Evolutionary conservation across 1,140 invertebrate species (phyloP), one percentile per base, ranked within the genome.

Genomic region (Eurosta solidaginis): DNA sequence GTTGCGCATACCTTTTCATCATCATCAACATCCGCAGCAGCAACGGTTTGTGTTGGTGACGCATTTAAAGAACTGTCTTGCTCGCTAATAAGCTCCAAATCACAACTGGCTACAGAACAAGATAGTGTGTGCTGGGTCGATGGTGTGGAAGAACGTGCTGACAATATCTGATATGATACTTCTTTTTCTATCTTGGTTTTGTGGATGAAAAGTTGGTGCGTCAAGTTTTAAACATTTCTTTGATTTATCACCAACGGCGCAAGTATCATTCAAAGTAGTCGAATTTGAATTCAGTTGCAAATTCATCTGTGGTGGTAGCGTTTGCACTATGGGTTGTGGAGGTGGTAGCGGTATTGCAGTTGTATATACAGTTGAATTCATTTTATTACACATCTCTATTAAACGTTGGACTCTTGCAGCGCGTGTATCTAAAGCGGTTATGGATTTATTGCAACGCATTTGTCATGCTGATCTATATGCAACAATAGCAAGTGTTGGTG

Each of bases 121-220:
- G 85, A 86, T 54, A 84, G 74, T 77, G 25, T 82, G 14, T 36
- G 81, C 49, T 83, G 83, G 0, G 84, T 85, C 20, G 83, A 84
- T 0, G 85, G 85, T 1, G 85, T 87, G 0, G 85, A 87, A 0
- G 85, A 84, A 25, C 85, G 79, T 14, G 85, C 82, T 5, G 85
- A 85, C 17, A 85, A 76, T 44, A 86, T 82, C 47, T 86, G 85
- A 20, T 86, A 50, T 0, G 85, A 27, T 29, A 87, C 78, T 3
- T 63, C 78, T 1, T 87, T 84, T n/a, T n/a, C n/a, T n/a, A 36
- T 85, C 85, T 42, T 80, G 78, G n/a, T 49, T 17, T 20, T 75
- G 36, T 59, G 47, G 33, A 50, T 76, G 40, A n/a, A n/a, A 17
- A 50, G 17, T 63, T 12, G 74, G 79, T 44, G 20, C 22, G 17